Conservation (phyloP, 2,113 vertebrate genomes). For the Pseudopipra pipra region DNA sequence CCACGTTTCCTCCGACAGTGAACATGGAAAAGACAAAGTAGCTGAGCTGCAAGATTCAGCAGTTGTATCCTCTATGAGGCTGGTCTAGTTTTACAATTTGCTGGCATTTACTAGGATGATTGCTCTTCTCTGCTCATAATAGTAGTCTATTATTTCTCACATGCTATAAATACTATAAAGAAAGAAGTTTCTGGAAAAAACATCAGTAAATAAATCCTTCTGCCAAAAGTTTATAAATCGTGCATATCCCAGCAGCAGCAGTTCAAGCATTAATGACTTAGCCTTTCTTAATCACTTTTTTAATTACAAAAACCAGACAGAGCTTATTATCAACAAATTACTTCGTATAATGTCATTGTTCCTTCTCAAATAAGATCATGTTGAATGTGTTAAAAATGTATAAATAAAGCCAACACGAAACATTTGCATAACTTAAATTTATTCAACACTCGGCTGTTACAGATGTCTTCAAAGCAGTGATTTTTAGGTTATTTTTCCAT, state of each 20-base stretch:
- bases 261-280: conserved; percentile 13
- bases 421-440: not conserved
- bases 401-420: not conserved
- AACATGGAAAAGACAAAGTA: not conserved
- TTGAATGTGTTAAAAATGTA: not conserved
- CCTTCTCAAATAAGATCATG: conserved; percentile 17
- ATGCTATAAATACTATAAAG: conserved; percentile 3
- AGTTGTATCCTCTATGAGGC: not conserved
- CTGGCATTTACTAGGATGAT: not conserved
- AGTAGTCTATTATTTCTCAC: not conserved
- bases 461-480: not conserved
- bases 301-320: conserved; percentile 50
- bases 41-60: not conserved
- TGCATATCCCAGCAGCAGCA: not conserved
- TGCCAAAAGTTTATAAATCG: conserved; percentile 32
- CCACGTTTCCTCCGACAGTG: too few relatives aligned
- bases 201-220: conserved; percentile 22
- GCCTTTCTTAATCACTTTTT: conserved; percentile 39
- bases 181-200: not conserved
- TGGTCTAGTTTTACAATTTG: not conserved
- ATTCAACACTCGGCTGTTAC: not conserved
- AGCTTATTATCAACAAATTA: conserved; percentile 38
- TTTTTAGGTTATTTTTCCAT: not conserved
- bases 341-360: conserved; percentile 49
- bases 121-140: not conserved